Conservation (phyloP, 2,888 invertebrate species). For the Linnaemya vulpina region DNA sequence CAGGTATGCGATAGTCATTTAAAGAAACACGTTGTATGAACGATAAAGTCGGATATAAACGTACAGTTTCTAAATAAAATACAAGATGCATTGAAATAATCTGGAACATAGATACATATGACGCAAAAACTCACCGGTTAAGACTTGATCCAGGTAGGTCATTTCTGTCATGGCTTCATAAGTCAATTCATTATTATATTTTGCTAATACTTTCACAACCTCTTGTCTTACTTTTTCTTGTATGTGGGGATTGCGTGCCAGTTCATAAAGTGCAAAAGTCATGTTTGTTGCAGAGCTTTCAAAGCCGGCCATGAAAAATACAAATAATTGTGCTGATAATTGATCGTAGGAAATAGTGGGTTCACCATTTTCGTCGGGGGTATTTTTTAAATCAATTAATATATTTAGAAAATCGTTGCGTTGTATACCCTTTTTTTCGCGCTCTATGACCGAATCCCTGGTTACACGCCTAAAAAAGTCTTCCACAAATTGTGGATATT, state of each 20-base stretch:
- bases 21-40: slow-evolving; percentile 79
- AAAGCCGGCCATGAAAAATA: slow-evolving; percentile 84
- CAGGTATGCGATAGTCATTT: slow-evolving; percentile 79
- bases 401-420: slow-evolving; percentile 78
- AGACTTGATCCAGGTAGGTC: slow-evolving; percentile 83
- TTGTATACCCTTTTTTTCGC: slow-evolving; percentile 74
- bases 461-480: slow-evolving; percentile 75
- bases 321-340: slow-evolving; percentile 84
- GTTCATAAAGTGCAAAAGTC: slow-evolving; percentile 83
- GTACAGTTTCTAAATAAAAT: slow-evolving; percentile 44
- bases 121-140: slow-evolving; percentile 80
- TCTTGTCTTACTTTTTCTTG: slow-evolving; percentile 83
- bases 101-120: not conserved
- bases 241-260: slow-evolving; percentile 83
- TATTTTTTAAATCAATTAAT: slow-evolving; percentile 75
- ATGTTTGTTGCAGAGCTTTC: slow-evolving; percentile 84
- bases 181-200: slow-evolving; percentile 81
- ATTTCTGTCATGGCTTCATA: slow-evolving; percentile 82
- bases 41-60: slow-evolving; percentile 81
- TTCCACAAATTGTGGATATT: slow-evolving; percentile 10
- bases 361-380: slow-evolving; percentile 53
- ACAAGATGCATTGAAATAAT: not conserved
- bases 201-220: slow-evolving; percentile 79
- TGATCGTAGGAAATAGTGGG: slow-evolving; percentile 79
- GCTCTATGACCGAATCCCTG: slow-evolving; percentile 73